Evolutionary conservation across 2,113 vertebrate genomes (phyloP).

Genomic region (Choloepus hoffmanni): DNA sequence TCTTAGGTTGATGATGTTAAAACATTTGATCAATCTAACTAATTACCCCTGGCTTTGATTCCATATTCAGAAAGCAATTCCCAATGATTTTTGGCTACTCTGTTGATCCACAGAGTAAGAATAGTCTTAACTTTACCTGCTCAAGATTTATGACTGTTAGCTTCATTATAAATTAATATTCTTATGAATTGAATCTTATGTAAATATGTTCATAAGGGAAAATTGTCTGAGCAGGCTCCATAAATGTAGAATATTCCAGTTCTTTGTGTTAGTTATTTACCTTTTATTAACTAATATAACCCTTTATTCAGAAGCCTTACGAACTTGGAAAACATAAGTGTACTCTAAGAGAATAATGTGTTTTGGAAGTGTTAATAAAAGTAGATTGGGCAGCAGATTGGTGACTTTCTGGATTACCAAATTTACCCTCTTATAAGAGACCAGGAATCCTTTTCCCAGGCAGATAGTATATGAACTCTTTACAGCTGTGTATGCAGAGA

Average conservation of each 20-base stretch:
- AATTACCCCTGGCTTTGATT: slow-evolving; percentile 7
- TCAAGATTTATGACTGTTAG: background rate
- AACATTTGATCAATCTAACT: background rate
- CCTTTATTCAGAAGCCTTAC: slow-evolving; percentile 1
- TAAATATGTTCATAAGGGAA: background rate
- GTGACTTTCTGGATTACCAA: background rate
- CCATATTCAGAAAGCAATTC: slow-evolving; percentile 22
- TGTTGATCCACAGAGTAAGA: background rate
- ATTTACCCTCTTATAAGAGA: background rate
- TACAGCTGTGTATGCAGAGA: background rate
- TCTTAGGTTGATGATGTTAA: slow-evolving; percentile 23
- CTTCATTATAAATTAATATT: slow-evolving; percentile 34
- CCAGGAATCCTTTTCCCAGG: background rate
- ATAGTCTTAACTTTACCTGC: background rate
- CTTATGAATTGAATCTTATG: background rate
- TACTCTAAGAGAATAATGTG: background rate
- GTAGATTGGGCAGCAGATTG: background rate
- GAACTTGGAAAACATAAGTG: background rate
- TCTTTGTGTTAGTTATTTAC: background rate
- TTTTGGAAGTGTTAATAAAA: background rate
- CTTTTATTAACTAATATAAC: background rate
- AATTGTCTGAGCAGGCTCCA: background rate
- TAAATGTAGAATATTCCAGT: background rate
- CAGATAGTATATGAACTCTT: background rate
- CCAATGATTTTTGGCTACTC: background rate